Evolutionary conservation across 2,888 invertebrate species (phyloP).

Genomic region (Tuta absoluta): DNA sequence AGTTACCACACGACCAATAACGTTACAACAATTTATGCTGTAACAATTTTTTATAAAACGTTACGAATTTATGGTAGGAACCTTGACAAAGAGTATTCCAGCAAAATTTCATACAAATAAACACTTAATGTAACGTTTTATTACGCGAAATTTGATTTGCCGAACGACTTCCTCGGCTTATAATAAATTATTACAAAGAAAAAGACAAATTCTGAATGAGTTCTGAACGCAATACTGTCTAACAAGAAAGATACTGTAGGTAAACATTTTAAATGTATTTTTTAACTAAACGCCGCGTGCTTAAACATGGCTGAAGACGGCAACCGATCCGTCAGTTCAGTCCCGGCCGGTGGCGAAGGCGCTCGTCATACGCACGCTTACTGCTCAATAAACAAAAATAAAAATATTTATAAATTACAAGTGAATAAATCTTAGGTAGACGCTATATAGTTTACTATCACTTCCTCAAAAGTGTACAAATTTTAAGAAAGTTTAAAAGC

Average conservation of each 20-base stretch:
- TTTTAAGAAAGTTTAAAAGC: slow-evolving; percentile 44
- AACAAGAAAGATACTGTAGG: background rate
- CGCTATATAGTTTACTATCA: slow-evolving; percentile 44
- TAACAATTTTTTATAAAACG: background rate
- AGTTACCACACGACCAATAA: background rate
- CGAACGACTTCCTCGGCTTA: no score
- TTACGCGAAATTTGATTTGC: no score
- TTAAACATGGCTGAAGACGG: slow-evolving; percentile 65
- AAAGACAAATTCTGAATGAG: no score
- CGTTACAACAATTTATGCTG: background rate
- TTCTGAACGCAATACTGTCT: no score
- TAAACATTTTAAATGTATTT: slow-evolving; percentile 50
- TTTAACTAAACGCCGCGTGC: slow-evolving; percentile 46
- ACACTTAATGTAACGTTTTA: no score
- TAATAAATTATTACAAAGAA: no score
- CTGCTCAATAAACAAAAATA: slow-evolving; percentile 41
- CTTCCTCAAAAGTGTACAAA: slow-evolving; percentile 40
- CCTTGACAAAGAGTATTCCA: background rate
- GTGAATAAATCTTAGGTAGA: slow-evolving; percentile 28
- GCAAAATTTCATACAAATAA: no score
- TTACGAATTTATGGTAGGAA: background rate
- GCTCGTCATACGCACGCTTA: slow-evolving; percentile 55
- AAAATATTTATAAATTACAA: slow-evolving; percentile 34
- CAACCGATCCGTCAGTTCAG: slow-evolving; percentile 52
- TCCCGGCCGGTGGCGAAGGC: slow-evolving; percentile 53